Conservation (phyloP, 2,797 vertebrate genomes). For the Euthynnus affinis region DNA sequence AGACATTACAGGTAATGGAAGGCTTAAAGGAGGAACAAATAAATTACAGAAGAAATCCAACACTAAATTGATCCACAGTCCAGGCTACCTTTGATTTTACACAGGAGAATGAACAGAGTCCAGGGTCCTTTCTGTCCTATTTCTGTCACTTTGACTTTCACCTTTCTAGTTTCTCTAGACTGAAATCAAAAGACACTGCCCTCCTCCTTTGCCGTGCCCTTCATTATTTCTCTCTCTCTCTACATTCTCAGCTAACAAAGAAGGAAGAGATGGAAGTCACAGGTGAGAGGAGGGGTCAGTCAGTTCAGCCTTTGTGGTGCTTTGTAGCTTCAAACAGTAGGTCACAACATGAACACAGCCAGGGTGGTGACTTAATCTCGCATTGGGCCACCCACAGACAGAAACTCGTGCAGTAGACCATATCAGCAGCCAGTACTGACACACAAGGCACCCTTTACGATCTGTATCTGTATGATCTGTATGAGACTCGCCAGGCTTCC, state of each 20-base stretch:
- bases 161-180: conserved; percentile 6
- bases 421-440: neutral
- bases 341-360: conserved; percentile 14
- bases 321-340: conserved; percentile 15
- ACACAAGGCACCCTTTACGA: too few species aligned
- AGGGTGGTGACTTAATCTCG: conserved; percentile 30
- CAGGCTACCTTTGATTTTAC: neutral
- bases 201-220: neutral
- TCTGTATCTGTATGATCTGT: too few species aligned
- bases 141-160: conserved; percentile 12
- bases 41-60: neutral
- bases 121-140: too few species aligned
- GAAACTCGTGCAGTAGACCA: neutral
- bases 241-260: conserved; percentile 14
- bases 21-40: neutral
- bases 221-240: conserved; percentile 14
- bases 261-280: neutral
- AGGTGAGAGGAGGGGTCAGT: conserved; percentile 18
- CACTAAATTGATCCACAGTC: neutral
- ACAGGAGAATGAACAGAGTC: neutral
- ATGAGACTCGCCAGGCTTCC: too few species aligned
- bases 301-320: conserved; percentile 11
- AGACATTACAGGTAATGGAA: neutral
- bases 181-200: conserved; percentile 17
- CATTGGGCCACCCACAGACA: neutral